These are phyloP conservation scores for Trisateles emortualis DNA, from an alignment of 2,888 invertebrate species.

Conservation along the genomic window DNA sequence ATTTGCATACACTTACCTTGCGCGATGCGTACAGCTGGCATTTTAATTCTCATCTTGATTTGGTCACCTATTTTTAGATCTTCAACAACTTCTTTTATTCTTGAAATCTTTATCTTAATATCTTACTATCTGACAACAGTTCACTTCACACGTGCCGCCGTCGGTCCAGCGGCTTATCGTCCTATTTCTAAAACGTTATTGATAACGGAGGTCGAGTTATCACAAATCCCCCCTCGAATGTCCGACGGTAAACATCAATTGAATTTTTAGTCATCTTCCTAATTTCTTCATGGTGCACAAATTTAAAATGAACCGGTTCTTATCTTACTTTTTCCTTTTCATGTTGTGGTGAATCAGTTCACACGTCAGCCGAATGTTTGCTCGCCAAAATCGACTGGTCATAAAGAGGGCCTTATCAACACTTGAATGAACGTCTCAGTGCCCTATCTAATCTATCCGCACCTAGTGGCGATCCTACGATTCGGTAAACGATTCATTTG, in stretches of 20 bases:
- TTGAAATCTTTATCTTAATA: slow-evolving; percentile 77
- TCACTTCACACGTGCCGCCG: slow-evolving; percentile 85
- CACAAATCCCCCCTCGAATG: slow-evolving; percentile 70
- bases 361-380: slow-evolving; percentile 67
- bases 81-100: slow-evolving; percentile 79
- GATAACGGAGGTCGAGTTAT: slow-evolving; percentile 74
- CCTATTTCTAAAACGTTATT: slow-evolving; percentile 71
- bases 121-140: slow-evolving; percentile 72
- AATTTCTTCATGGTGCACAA: slow-evolving; percentile 65
- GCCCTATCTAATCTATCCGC: slow-evolving; percentile 80
- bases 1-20: slow-evolving; percentile 90
- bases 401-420: slow-evolving; percentile 78
- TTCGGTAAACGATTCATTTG: slow-evolving; percentile 63
- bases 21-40: slow-evolving; percentile 98
- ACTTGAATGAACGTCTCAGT: slow-evolving; percentile 79
- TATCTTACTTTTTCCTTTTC: slow-evolving; percentile 83
- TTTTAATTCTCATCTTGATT: slow-evolving; percentile 98
- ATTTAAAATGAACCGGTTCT: slow-evolving; percentile 40
- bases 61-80: slow-evolving; percentile 86
- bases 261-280: slow-evolving; percentile 72
- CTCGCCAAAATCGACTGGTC: slow-evolving; percentile 73
- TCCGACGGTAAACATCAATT: slow-evolving; percentile 73
- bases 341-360: slow-evolving; percentile 67
- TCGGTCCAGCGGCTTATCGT: slow-evolving; percentile 81
- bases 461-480: slow-evolving; percentile 78